phyloP scores from a whole-genome alignment of 2,113 vertebrate species.

The Alouatta palliata region DNA sequence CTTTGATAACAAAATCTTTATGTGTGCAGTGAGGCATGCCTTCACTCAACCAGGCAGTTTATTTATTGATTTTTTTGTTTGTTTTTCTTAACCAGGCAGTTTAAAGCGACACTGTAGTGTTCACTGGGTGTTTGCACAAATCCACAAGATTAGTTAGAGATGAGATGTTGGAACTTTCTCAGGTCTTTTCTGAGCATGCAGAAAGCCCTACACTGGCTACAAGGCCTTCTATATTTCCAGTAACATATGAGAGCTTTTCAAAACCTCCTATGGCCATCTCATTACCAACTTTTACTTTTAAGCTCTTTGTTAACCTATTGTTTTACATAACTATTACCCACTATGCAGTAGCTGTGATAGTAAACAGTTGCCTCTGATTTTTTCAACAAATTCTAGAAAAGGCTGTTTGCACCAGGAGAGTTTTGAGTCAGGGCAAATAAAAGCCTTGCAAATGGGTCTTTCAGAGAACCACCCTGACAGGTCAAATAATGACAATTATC shows the following conservation, averaged over 20 bases:
- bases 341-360: too few relatives aligned
- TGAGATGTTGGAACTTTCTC: too few relatives aligned
- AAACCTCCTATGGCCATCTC: background rate
- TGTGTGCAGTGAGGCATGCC: too few relatives aligned
- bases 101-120: background rate
- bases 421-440: background rate
- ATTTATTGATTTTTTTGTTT: background rate
- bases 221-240: background rate
- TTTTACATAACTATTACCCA: background rate
- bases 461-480: background rate
- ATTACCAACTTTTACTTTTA: background rate
- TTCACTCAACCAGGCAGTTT: background rate
- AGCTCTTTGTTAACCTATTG: background rate
- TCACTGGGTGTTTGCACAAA: too few relatives aligned
- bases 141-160: too few relatives aligned
- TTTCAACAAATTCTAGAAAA: background rate
- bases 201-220: background rate
- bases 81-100: background rate
- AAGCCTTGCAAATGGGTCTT: background rate
- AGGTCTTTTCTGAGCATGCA: too few relatives aligned
- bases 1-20: background rate
- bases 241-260: background rate
- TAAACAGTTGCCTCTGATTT: background rate
- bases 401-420: background rate
- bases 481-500: background rate